Conservation (phyloP, 2,113 vertebrate species). For the Apus apus region DNA sequence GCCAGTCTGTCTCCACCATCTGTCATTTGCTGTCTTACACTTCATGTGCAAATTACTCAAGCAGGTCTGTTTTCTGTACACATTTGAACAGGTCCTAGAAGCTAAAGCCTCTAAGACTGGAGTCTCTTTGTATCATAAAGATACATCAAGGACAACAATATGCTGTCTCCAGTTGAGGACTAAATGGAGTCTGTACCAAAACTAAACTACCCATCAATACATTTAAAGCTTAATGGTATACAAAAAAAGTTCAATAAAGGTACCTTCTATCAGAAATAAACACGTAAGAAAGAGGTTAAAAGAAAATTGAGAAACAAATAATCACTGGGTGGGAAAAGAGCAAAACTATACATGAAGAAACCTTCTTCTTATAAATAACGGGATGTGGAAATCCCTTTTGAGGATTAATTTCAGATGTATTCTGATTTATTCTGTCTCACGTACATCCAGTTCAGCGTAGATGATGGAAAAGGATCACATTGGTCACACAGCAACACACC, state of each 20-base stretch:
- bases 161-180: accelerated
- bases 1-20: constrained; percentile 30
- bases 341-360: not conserved
- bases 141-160: not conserved
- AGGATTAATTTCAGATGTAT: not conserved
- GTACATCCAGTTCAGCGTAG: not conserved
- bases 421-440: not conserved
- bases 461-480: accelerated
- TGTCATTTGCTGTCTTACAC: constrained; percentile 13
- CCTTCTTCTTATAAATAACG: not conserved
- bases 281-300: not conserved
- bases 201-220: not conserved
- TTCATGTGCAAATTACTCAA: constrained; percentile 19
- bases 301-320: not conserved
- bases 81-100: not conserved
- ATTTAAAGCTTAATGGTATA: not conserved
- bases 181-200: not conserved
- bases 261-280: not conserved
- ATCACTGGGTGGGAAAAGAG: not conserved
- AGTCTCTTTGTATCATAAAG: not conserved
- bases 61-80: not conserved
- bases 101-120: not conserved
- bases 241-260: not conserved
- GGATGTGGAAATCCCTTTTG: not conserved
- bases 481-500: not conserved